phyloP scores from a whole-genome alignment of 2,888 invertebrate genomes.

The Acleris holmiana region DNA sequence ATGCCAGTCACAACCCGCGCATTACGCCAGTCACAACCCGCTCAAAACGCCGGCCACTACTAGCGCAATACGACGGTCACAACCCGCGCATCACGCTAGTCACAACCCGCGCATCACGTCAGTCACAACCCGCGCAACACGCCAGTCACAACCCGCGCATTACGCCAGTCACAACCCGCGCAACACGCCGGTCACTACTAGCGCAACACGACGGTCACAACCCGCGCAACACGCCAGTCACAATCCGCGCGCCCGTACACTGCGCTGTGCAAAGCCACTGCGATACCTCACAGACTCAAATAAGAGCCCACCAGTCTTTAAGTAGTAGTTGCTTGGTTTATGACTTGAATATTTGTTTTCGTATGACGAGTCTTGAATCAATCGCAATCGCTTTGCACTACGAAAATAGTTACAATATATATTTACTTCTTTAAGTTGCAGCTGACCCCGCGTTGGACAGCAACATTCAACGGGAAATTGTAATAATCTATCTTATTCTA shows the following conservation, averaged over 20 bases:
- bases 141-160: no score
- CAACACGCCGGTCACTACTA: neutral
- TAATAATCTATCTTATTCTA: neutral
- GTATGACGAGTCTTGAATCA: neutral
- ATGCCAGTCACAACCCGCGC: slow-evolving; percentile 31
- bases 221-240: neutral
- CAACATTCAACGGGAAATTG: no score
- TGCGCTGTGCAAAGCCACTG: no score
- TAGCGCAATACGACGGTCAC: slow-evolving; percentile 13
- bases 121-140: slow-evolving; percentile 37
- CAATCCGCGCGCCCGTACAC: neutral
- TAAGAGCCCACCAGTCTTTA: no score
- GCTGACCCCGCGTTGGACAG: no score
- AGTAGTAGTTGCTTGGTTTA: no score
- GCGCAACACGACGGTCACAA: no score
- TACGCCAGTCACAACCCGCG: slow-evolving; percentile 11
- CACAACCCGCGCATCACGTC: slow-evolving; percentile 29
- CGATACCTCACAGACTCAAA: no score
- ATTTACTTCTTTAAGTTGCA: no score
- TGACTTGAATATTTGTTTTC: neutral
- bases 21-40: slow-evolving; percentile 34
- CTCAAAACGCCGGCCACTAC: no score
- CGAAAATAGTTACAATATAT: no score
- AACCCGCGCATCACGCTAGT: slow-evolving; percentile 3
- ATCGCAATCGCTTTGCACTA: neutral